Evolutionary conservation across 2,888 invertebrate genomes (phyloP).

Genomic region (Blastobasis adustella): DNA sequence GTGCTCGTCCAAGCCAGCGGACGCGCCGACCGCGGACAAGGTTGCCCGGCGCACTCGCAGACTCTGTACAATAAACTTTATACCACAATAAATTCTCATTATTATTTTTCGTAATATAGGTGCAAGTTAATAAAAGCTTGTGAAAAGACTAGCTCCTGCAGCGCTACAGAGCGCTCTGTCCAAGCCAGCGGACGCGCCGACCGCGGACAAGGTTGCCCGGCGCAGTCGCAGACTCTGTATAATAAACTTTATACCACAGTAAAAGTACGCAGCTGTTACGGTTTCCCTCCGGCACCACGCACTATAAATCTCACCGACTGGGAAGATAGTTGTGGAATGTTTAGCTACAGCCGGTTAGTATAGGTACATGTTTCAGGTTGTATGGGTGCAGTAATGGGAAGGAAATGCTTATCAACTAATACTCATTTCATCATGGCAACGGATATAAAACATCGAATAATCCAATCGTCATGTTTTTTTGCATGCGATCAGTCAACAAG

Average conservation of each 20-base stretch:
- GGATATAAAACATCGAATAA: no score
- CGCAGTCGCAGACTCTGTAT: conserved; percentile 24
- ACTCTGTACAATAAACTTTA: conserved; percentile 32
- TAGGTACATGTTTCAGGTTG: no score
- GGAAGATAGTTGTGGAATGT: neutral
- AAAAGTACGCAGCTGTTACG: conserved; percentile 8
- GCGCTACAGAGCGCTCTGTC: neutral
- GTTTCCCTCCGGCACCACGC: conserved; percentile 1
- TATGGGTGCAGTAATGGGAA: no score
- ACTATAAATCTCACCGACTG: neutral
- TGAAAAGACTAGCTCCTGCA: no score
- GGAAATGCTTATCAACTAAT: no score
- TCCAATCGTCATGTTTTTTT: no score
- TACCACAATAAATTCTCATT: conserved; percentile 19
- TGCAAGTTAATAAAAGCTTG: no score
- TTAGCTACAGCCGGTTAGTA: neutral
- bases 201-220: conserved; percentile 35
- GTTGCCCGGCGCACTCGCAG: conserved; percentile 26
- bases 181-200: conserved; percentile 12
- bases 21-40: conserved; percentile 27
- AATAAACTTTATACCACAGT: conserved; percentile 29
- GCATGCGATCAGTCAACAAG: no score
- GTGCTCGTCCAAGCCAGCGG: conserved; percentile 8
- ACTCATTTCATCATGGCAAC: no score
- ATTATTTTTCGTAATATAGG: no score